Evolutionary conservation across 2,888 invertebrate genomes (phyloP).

Genomic region (Erebia ligea): DNA sequence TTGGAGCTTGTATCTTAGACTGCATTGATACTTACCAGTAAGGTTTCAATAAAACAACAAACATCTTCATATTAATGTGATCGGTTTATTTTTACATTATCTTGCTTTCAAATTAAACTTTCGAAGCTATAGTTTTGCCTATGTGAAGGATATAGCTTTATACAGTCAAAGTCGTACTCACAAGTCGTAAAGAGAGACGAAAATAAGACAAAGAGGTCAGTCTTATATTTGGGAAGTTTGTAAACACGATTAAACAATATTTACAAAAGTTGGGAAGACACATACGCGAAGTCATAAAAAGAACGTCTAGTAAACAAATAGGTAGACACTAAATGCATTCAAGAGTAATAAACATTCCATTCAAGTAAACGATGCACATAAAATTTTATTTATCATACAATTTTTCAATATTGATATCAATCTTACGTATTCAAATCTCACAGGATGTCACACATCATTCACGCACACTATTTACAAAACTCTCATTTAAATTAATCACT

Average conservation of each 20-base stretch:
- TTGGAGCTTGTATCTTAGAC: background rate
- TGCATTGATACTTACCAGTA: background rate
- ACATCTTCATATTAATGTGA: constrained; percentile 51
- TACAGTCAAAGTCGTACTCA: constrained; percentile 51
- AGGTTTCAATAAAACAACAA: constrained; percentile 46
- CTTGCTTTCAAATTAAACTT: constrained; percentile 70
- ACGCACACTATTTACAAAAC: constrained; percentile 69
- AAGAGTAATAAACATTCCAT: constrained; percentile 61
- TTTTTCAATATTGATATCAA: constrained; percentile 74
- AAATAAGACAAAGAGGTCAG: constrained; percentile 82
- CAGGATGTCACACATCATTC: constrained; percentile 77
- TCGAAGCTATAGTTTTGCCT: constrained; percentile 73
- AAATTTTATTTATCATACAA: constrained; percentile 61
- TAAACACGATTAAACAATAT: constrained; percentile 76
- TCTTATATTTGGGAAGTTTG: constrained; percentile 83
- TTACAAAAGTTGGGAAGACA: constrained; percentile 82
- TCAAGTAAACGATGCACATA: constrained; percentile 68
- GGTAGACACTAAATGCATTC: constrained; percentile 54
- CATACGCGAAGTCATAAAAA: constrained; percentile 67
- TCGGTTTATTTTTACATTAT: constrained; percentile 77
- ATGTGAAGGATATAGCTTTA: constrained; percentile 70
- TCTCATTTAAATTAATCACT: constrained; percentile 70
- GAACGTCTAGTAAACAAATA: constrained; percentile 67
- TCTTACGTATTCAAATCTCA: constrained; percentile 74
- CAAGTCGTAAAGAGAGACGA: constrained; percentile 73